Evolutionary conservation across 1,140 invertebrate species (phyloP).

Genomic region (Caerostris extrusa): DNA sequence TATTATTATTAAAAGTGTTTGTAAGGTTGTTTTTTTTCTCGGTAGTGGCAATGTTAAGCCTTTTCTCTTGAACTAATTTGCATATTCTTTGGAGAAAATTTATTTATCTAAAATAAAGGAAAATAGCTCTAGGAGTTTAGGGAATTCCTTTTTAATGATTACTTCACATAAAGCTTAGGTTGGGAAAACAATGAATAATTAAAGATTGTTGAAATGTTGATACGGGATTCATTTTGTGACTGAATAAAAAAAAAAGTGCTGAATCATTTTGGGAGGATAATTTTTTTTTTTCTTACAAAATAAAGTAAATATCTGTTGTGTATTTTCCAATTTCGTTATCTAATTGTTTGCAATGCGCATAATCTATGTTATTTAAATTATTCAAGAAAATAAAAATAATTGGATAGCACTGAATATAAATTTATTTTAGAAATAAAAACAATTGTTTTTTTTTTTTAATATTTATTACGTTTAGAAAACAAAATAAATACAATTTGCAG

Average conservation of each 20-base stretch:
- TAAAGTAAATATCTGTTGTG: no score
- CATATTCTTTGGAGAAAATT: conserved; percentile 21
- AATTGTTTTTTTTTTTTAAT: no score
- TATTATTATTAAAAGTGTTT: background rate
- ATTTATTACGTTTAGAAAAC: no score
- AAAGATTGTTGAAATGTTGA: background rate
- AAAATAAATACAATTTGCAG: no score
- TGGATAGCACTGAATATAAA: no score
- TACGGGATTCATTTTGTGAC: background rate
- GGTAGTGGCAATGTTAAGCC: background rate
- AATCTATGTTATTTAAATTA: no score
- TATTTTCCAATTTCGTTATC: no score
- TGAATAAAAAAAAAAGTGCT: background rate
- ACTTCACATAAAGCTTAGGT: background rate
- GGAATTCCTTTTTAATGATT: conserved; percentile 14
- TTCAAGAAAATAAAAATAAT: no score
- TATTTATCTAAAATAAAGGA: conserved; percentile 19
- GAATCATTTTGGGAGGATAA: background rate
- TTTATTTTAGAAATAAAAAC: no score
- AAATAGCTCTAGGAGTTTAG: conserved; percentile 16
- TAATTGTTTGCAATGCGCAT: no score
- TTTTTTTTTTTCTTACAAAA: background rate
- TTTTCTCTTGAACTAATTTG: conserved; percentile 5
- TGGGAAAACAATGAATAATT: conserved; percentile 22
- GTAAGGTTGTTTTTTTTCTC: background rate